These are phyloP conservation scores for Malurus leucopterus DNA, from an alignment of 2,797 vertebrate species.

Conservation along the genomic window DNA sequence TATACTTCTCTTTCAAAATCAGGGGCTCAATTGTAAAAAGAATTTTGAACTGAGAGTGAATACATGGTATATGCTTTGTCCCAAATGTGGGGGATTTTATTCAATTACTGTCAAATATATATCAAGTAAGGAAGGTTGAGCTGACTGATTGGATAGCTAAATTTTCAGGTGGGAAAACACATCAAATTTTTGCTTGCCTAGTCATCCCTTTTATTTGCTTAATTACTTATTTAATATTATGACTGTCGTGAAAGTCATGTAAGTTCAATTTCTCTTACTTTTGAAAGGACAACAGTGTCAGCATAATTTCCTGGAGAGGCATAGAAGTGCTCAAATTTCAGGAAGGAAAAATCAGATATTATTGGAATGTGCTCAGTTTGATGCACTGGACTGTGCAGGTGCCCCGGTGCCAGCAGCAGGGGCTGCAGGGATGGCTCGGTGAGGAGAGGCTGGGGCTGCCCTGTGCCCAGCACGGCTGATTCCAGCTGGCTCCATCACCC, in stretches of 20 bases:
- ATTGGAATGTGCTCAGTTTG: neutral
- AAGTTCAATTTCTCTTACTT: neutral
- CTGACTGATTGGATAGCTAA: neutral
- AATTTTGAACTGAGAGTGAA: neutral
- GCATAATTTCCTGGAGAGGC: neutral
- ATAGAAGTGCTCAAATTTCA: neutral
- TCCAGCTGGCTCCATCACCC: neutral
- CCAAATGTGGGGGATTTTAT: fast-evolving
- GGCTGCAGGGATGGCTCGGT: neutral
- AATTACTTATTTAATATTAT: neutral
- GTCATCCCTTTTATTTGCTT: neutral
- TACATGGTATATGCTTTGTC: neutral
- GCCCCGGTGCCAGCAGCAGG: fast-evolving
- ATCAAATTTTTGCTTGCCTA: neutral
- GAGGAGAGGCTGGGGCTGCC: neutral
- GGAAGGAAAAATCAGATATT: neutral
- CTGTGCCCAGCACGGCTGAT: fast-evolving
- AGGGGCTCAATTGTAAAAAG: fast-evolving
- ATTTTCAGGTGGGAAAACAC: neutral
- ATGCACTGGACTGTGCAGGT: neutral
- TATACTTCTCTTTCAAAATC: neutral
- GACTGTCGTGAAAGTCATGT: neutral
- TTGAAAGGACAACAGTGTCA: neutral
- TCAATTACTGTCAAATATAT: neutral
- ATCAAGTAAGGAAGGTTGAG: neutral